Conservation (phyloP, 1,140 invertebrate genomes). For the Pachypsylla venusta region DNA sequence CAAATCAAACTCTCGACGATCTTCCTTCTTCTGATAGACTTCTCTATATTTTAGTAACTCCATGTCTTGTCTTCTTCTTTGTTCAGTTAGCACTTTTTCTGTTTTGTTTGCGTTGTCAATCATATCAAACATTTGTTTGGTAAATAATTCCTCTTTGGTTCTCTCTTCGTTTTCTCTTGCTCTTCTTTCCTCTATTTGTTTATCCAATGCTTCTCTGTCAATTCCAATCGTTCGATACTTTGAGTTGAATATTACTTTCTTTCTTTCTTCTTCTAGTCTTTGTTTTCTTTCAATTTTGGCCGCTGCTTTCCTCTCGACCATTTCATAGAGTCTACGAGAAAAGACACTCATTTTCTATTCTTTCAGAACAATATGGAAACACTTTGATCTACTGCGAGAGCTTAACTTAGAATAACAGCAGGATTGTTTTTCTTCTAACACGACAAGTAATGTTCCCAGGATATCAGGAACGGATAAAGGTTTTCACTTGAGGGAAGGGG, state of each 20-base stretch:
- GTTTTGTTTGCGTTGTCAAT: background rate
- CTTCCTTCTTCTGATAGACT: conserved; percentile 52
- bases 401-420: too few relatives aligned
- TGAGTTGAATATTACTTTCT: background rate
- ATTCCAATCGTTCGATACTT: conserved; percentile 7
- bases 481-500: too few relatives aligned
- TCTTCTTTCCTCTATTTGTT: conserved; percentile 8
- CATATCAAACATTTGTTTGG: conserved; percentile 14
- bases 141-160: conserved; percentile 16
- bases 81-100: background rate
- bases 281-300: background rate
- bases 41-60: conserved; percentile 60
- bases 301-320: background rate
- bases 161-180: background rate
- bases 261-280: conserved; percentile 8
- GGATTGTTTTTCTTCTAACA: too few relatives aligned
- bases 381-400: too few relatives aligned
- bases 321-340: too few relatives aligned
- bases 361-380: too few relatives aligned
- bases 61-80: conserved; percentile 43
- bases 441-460: too few relatives aligned
- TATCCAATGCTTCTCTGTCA: conserved; percentile 7
- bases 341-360: too few relatives aligned
- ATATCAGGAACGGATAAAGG: too few relatives aligned
- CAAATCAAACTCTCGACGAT: conserved; percentile 65